Conservation (phyloP, 1,140 invertebrate species). For the Pomacea maculata region DNA sequence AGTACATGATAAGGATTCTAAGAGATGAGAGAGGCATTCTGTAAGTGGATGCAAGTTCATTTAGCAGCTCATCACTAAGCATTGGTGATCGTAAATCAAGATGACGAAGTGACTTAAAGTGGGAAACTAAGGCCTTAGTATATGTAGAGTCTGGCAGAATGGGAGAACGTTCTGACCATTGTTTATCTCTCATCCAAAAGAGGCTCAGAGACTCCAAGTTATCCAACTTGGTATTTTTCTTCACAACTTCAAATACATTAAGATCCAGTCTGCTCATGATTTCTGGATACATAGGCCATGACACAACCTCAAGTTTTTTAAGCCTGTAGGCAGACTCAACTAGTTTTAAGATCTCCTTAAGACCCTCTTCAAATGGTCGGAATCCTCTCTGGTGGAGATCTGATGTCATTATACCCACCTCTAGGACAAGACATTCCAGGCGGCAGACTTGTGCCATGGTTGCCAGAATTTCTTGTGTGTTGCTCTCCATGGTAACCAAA, state of each 20-base stretch:
- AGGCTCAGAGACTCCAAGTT: constrained; percentile 37
- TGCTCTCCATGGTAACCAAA: constrained; percentile 25
- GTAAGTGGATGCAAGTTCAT: constrained; percentile 24
- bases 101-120: constrained; percentile 34
- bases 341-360: constrained; percentile 29
- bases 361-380: constrained; percentile 26
- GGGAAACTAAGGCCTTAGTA: constrained; percentile 17
- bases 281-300: constrained; percentile 43
- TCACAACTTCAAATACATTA: constrained; percentile 38
- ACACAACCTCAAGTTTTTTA: constrained; percentile 32
- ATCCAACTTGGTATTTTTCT: constrained; percentile 31
- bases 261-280: constrained; percentile 20
- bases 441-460: constrained; percentile 32
- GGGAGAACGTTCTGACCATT: constrained; percentile 37
- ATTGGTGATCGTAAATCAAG: constrained; percentile 40
- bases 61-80: constrained; percentile 39
- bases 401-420: constrained; percentile 35
- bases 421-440: constrained; percentile 36
- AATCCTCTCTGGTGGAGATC: constrained; percentile 26
- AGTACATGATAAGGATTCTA: constrained; percentile 38
- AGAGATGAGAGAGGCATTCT: constrained; percentile 21
- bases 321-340: constrained; percentile 35
- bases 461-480: constrained; percentile 23
- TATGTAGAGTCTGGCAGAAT: constrained; percentile 24
- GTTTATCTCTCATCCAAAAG: constrained; percentile 36